Evolutionary conservation across 2,113 vertebrate species (phyloP), one percentile per base, ranked within the genome.

Genomic region (Agelaius tricolor): DNA sequence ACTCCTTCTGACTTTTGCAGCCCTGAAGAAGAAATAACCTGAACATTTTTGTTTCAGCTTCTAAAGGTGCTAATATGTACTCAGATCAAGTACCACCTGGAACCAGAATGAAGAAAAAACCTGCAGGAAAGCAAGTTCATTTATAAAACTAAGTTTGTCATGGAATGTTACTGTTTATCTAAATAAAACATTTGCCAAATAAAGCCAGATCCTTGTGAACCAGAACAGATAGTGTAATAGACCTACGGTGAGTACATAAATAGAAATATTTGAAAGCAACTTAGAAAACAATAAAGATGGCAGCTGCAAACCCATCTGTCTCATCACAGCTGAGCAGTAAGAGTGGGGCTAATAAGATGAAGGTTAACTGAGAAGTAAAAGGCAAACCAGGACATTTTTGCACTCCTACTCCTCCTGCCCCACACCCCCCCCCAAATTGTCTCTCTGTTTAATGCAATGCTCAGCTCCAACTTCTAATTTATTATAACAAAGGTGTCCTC

Each of bases 231-330:
- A 95, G 44, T 19, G 26, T 28, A 85, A 47, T 13, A 80, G 52
- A 83, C 77, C 39, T 71, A 30, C 27, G 22, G 43, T 57, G 43
- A 12, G 24, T 41, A 74, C 41, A 75, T 73, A 87, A 93, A 91
- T 3, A 85, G 71, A 88, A 94, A 77, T 74, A 61, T 52, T 78
- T 4, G 2, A 89, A 92, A 72, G 59, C 44, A 83, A 90, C 43
- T 84, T 37, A 61, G 41, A 26, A 65, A 92, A 90, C 76, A 78
- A 52, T 80, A 52, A 84, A 67, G 57, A 81, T 41, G 43, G 85
- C 85, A 96, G 79, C 83, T 94, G 79, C 63, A 97, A 92, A 92
- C 43, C 58, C 85, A 84, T 75, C 72, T 95, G 90, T 77, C 68
- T 93, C 58, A 67, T 39, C 79, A 37, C 24, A 80, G 76, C 79